These are phyloP conservation scores for Geophilus truncorum DNA, from an alignment of 2,888 invertebrate species.

Conservation along the genomic window DNA sequence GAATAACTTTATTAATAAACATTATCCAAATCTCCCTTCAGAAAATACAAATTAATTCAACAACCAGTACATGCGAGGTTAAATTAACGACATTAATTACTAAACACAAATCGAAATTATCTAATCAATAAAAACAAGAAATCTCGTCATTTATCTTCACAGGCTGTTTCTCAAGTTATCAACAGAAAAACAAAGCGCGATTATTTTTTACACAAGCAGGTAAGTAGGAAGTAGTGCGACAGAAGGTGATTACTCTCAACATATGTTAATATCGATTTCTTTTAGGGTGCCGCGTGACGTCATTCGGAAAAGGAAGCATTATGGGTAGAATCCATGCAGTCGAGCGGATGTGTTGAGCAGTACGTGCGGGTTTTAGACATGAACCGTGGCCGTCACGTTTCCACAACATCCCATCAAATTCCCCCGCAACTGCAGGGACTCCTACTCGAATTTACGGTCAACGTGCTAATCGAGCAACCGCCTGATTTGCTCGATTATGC, in stretches of 20 bases:
- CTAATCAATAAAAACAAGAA: too few relatives aligned
- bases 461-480: constrained; percentile 88
- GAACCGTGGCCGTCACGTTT: constrained; percentile 38
- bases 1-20: too few relatives aligned
- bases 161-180: too few relatives aligned
- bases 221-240: too few relatives aligned
- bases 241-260: background rate
- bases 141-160: too few relatives aligned
- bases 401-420: constrained; percentile 55
- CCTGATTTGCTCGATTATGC: constrained; percentile 88
- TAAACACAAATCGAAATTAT: too few relatives aligned
- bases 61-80: too few relatives aligned
- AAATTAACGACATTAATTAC: too few relatives aligned
- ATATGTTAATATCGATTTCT: background rate
- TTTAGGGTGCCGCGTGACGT: background rate
- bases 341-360: background rate
- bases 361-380: background rate
- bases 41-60: too few relatives aligned
- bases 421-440: constrained; percentile 92
- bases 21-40: too few relatives aligned
- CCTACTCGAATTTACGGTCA: constrained; percentile 92
- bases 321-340: background rate
- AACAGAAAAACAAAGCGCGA: too few relatives aligned
- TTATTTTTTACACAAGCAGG: too few relatives aligned
- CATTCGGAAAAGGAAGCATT: background rate